These are phyloP conservation scores for Nettapus auritus DNA, from an alignment of 2,113 vertebrate species.

Conservation along the genomic window DNA sequence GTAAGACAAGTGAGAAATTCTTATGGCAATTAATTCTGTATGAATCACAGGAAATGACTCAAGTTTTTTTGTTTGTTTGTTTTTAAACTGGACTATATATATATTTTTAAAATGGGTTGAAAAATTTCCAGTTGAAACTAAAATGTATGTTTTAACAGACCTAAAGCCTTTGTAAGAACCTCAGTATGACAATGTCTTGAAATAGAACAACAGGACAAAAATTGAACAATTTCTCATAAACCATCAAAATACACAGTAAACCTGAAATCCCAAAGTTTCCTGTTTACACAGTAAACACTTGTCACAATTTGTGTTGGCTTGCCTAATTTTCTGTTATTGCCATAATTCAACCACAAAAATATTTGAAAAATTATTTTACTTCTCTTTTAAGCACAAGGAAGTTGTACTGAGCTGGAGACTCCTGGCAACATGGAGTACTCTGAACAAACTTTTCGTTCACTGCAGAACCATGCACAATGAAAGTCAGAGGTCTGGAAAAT, in stretches of 20 bases:
- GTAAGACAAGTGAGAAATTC: neutral
- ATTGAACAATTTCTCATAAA: neutral
- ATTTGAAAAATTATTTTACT: neutral
- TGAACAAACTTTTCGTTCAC: neutral
- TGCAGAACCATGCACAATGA: neutral
- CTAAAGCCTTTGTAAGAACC: neutral
- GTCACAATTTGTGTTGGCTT: neutral
- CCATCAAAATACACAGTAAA: neutral
- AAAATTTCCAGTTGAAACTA: neutral
- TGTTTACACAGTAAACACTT: too few species aligned
- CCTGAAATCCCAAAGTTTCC: too few species aligned
- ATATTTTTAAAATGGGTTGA: neutral
- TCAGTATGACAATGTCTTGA: neutral
- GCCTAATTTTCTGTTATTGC: neutral
- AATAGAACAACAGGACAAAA: neutral
- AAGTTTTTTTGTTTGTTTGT: neutral
- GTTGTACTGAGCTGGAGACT: neutral
- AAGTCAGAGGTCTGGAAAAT: neutral
- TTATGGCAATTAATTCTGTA: neutral
- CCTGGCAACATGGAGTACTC: neutral
- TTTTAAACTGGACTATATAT: neutral
- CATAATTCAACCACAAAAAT: neutral
- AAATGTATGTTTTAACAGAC: neutral
- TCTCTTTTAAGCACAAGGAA: neutral
- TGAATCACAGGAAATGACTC: neutral